Conservation (phyloP, 2,797 vertebrate genomes). For the Lacerta bilineata region DNA sequence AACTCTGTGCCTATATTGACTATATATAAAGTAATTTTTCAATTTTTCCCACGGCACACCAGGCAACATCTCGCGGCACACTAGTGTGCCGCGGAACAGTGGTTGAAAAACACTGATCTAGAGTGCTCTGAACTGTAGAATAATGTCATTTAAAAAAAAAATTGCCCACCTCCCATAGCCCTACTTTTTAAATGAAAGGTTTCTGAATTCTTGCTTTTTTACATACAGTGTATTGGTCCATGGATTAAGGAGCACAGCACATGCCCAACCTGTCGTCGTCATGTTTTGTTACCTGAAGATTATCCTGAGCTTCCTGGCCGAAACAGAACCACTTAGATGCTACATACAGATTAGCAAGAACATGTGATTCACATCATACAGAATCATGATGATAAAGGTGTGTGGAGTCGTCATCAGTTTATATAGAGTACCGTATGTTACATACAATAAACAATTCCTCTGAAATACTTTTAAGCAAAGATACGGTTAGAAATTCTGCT, state of each 20-base stretch:
- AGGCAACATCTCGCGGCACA: too few species aligned
- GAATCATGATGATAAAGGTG: background rate
- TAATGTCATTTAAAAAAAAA: background rate
- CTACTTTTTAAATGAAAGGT: background rate
- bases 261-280: constrained; percentile 90
- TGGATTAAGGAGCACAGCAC: constrained; percentile 90
- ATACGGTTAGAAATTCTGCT: background rate
- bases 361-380: background rate
- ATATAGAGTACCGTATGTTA: constrained; percentile 1
- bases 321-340: constrained; percentile 67
- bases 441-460: background rate
- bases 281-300: constrained; percentile 82
- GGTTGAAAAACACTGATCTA: too few species aligned
- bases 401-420: background rate
- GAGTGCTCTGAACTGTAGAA: background rate
- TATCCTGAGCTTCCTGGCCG: constrained; percentile 82
- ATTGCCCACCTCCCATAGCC: background rate
- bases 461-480: background rate
- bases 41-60: too few species aligned
- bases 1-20: too few species aligned
- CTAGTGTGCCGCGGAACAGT: too few species aligned
- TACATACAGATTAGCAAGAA: accelerated
- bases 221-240: constrained; percentile 87
- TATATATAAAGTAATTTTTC: too few species aligned
- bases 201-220: background rate